Percentiles rank a stretch among this genome's conserved stretches.
Conservation (phyloP, 2,113 vertebrate genomes). For the Eclectus roratus region DNA sequence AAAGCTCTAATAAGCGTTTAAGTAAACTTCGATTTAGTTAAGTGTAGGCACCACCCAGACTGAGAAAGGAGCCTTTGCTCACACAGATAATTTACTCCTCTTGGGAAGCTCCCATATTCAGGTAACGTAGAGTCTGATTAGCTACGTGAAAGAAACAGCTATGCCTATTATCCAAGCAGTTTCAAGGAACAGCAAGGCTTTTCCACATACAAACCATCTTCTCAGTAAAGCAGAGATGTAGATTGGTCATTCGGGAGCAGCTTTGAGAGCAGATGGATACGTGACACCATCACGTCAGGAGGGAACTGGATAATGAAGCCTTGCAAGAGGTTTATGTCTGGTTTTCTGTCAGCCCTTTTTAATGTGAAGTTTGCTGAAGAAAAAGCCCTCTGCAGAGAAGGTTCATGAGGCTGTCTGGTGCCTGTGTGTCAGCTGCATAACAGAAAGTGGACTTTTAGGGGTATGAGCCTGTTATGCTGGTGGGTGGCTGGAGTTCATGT, state of each 20-base stretch:
- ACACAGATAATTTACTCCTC: not conserved
- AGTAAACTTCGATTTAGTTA: slow-evolving; percentile 53
- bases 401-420: not conserved
- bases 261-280: not conserved
- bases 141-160: not conserved
- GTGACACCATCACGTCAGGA: not conserved
- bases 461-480: not conserved
- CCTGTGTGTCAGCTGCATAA: not conserved
- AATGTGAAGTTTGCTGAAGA: not conserved
- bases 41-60: not conserved
- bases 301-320: not conserved
- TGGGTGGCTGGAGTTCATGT: not conserved
- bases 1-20: slow-evolving; percentile 32
- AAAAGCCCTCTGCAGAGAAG: not conserved
- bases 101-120: slow-evolving; percentile 8
- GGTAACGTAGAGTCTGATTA: not conserved
- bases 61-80: not conserved
- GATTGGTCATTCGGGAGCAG: not conserved
- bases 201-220: not conserved
- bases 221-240: not conserved
- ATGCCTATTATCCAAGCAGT: not conserved
- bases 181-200: not conserved
- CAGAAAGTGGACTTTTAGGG: not conserved
- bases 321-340: not conserved
- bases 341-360: not conserved